Evolutionary conservation across 2,888 invertebrate genomes (phyloP), one percentile per base, ranked within the genome.

Genomic region (Cantharis lateralis): DNA sequence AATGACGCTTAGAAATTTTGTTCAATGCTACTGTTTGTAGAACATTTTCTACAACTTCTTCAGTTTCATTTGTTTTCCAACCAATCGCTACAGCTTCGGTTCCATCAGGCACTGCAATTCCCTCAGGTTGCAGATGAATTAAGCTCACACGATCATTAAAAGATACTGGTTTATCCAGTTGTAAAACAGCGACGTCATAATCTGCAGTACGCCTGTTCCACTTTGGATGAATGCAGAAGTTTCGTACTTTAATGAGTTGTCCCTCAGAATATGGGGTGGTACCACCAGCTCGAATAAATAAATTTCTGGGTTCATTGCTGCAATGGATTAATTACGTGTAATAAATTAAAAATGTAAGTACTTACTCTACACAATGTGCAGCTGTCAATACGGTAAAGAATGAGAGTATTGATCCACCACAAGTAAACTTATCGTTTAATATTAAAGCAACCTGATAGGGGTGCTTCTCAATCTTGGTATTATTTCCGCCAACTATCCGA

Each of bases 401-500:
- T 5, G 1, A n/a, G n/a, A 48, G n/a, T 48, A 48, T 7, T 2
- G 48, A n/a, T 48, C 48, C 48, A 7, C 48, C n/a, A 48, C 48
- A 48, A 0, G 0, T 0, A n/a, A 48, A 48, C 0, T n/a, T 3
- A 4, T 7, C 4, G 0, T 48, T n/a, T 1, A 1, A 2, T 9
- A 48, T 1, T n/a, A 48, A 0, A 48, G 48, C 48, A n/a, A 48
- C 48, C 5, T n/a, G 5, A 7, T 48, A 48, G 1, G 48, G 48
- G n/a, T n/a, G 7, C 1, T 48, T 2, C 7, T 48, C 48, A 48
- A 48, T 48, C 0, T 0, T 48, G n/a, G 48, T n/a, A 48, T n/a
- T 2, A n/a, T 48, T 7, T n/a, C 48, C 48, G 0, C n/a, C 48
- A 48, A 7, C 0, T 7, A 48, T 48, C 1, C 48, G 48, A n/a